phyloP scores from a whole-genome alignment of 1,140 invertebrate genomes.

The Megalonaias nervosa region DNA sequence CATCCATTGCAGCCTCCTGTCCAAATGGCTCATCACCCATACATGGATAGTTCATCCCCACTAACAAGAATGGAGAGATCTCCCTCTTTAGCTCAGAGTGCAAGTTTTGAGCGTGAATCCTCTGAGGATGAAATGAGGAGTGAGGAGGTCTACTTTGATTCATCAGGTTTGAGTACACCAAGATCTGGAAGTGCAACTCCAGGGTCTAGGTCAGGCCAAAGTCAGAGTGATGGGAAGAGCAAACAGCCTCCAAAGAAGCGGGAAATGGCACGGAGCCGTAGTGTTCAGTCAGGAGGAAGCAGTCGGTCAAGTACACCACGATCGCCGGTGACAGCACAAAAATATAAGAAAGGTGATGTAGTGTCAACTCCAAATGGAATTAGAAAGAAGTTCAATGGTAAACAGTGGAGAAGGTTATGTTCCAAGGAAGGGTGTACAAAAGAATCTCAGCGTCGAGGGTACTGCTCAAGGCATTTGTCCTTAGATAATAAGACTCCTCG shows the following conservation, averaged over 20 bases:
- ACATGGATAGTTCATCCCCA: constrained; percentile 68
- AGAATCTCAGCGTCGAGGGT: constrained; percentile 96
- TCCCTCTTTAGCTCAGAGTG: constrained; percentile 45
- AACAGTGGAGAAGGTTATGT: constrained; percentile 97
- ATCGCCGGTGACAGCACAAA: constrained; percentile 81
- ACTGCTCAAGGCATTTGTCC: constrained; percentile 95
- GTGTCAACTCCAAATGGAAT: constrained; percentile 97
- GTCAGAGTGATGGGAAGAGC: constrained; percentile 45
- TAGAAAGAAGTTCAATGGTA: constrained; percentile 99
- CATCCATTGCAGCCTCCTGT: constrained; percentile 73
- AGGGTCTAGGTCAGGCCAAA: constrained; percentile 60
- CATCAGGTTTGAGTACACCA: constrained; percentile 64
- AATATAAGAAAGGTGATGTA: constrained; percentile 99
- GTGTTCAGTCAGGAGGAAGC: constrained; percentile 68
- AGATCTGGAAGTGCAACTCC: constrained; percentile 73
- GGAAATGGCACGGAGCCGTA: constrained; percentile 63
- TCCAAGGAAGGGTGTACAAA: constrained; percentile 97
- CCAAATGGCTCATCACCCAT: constrained; percentile 76
- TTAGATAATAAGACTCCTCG: constrained; percentile 80
- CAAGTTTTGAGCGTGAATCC: constrained; percentile 58
- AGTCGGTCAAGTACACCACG: constrained; percentile 68
- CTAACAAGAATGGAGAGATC: constrained; percentile 28
- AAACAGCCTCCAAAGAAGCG: constrained; percentile 63
- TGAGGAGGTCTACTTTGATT: constrained; percentile 64
- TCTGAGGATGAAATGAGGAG: constrained; percentile 66